These are phyloP conservation scores for Nycteola revayana DNA, from an alignment of 2,888 invertebrate genomes.

Conservation along the genomic window DNA sequence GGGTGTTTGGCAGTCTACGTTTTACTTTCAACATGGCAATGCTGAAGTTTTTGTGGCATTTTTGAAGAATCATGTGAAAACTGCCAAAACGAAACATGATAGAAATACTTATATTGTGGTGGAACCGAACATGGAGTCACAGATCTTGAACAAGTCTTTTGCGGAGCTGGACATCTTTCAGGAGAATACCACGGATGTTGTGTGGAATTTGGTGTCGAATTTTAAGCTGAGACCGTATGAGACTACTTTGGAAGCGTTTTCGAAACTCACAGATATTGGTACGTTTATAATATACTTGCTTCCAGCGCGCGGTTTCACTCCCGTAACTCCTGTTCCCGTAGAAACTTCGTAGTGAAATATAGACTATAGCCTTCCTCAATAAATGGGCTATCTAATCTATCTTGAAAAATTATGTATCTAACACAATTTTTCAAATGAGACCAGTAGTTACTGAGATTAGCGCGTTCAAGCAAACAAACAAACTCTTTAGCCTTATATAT, in stretches of 20 bases:
- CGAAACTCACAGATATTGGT: slow-evolving; percentile 91
- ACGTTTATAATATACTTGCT: no score
- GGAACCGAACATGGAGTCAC: slow-evolving; percentile 83
- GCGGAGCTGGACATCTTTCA: slow-evolving; percentile 92
- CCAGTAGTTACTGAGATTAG: no score
- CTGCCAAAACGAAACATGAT: slow-evolving; percentile 87
- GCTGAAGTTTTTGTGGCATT: slow-evolving; percentile 88
- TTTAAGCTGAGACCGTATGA: slow-evolving; percentile 87
- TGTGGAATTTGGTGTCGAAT: slow-evolving; percentile 82
- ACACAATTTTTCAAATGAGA: no score
- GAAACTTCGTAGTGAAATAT: no score
- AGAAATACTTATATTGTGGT: slow-evolving; percentile 84
- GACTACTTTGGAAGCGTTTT: slow-evolving; percentile 92
- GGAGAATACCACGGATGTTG: slow-evolving; percentile 85
- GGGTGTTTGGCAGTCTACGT: slow-evolving; percentile 87
- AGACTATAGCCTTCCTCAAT: no score
- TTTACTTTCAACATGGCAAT: slow-evolving; percentile 94
- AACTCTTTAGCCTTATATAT: no score
- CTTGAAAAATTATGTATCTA: no score
- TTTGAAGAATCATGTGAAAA: slow-evolving; percentile 84
- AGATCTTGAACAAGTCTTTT: slow-evolving; percentile 91
- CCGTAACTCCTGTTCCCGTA: no score
- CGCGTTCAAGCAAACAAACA: no score
- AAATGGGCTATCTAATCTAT: no score
- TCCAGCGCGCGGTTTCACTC: no score